A percentile compares a stretch with the other conserved stretches of the same genome.
Evolutionary conservation across 2,113 vertebrate genomes (phyloP).

Genomic region (Lanius collurio): DNA sequence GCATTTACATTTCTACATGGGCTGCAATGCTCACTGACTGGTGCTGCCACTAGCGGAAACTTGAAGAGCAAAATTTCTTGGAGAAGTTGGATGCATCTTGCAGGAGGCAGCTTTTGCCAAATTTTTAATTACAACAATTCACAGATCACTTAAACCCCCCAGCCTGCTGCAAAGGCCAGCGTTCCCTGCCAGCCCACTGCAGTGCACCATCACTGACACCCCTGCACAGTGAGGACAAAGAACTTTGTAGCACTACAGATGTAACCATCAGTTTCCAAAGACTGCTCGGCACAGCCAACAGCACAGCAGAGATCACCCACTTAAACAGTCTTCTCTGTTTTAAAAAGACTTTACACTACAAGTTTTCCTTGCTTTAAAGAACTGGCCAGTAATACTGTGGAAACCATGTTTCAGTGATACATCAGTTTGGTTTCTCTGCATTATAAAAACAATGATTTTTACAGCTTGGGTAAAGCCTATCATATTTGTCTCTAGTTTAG

Average conservation of each 20-base stretch:
- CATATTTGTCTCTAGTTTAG: background rate
- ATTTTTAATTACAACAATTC: background rate
- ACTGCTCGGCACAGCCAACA: background rate
- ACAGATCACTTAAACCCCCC: background rate
- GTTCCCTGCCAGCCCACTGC: background rate
- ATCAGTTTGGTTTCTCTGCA: background rate
- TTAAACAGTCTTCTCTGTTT: background rate
- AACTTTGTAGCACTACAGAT: background rate
- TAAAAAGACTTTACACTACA: background rate
- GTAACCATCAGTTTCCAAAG: background rate
- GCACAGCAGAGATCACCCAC: background rate
- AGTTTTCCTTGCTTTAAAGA: background rate
- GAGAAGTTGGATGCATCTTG: background rate
- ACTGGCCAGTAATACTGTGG: background rate
- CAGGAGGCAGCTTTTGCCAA: background rate
- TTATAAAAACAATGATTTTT: background rate
- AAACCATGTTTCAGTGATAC: background rate
- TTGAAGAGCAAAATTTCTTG: background rate
- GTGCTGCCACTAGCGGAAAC: background rate
- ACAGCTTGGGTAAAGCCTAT: background rate
- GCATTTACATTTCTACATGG: background rate
- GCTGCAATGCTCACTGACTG: background rate
- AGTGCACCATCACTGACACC: background rate
- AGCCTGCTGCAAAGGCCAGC: background rate
- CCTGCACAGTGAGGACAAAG: background rate